These are phyloP conservation scores for Zophobas morio DNA, from an alignment of 1,140 invertebrate species.

Conservation along the genomic window DNA sequence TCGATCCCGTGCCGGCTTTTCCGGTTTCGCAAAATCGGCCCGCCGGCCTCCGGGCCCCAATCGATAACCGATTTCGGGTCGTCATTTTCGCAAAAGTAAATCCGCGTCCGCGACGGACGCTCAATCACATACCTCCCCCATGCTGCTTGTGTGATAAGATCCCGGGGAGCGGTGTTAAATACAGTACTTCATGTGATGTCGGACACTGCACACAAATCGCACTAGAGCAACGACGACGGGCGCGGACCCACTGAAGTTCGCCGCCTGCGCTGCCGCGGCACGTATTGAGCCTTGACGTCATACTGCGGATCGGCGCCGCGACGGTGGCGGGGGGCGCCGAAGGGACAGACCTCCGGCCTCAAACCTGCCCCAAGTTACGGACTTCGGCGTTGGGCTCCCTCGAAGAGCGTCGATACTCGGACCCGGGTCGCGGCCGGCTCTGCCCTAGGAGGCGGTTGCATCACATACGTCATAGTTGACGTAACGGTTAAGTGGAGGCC, in stretches of 20 bases:
- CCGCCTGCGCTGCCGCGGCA: slow-evolving; percentile 63
- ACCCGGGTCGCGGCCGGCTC: slow-evolving; percentile 11
- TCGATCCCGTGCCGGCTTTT: no score
- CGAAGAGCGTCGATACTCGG: neutral
- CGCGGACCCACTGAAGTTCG: slow-evolving; percentile 63
- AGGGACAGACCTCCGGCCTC: slow-evolving; percentile 42
- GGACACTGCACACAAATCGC: slow-evolving; percentile 51
- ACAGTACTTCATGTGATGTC: slow-evolving; percentile 64
- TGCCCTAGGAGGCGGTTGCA: slow-evolving; percentile 14
- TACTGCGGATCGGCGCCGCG: slow-evolving; percentile 64
- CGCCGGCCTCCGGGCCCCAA: no score
- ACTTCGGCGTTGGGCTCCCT: neutral
- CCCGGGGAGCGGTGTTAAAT: slow-evolving; percentile 63
- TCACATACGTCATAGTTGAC: slow-evolving; percentile 19
- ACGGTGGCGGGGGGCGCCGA: slow-evolving; percentile 52
- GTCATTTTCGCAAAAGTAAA: no score
- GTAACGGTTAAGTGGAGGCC: neutral
- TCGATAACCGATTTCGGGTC: no score
- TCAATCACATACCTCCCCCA: slow-evolving; percentile 62
- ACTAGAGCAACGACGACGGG: slow-evolving; percentile 60
- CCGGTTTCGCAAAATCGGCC: no score
- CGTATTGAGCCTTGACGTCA: slow-evolving; percentile 66
- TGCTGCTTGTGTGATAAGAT: slow-evolving; percentile 57
- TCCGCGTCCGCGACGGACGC: neutral
- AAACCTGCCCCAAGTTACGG: slow-evolving; percentile 35